Evolutionary conservation across 2,113 vertebrate species (phyloP), one percentile per base, ranked within the genome.

Genomic region (Phalacrocorax brasilianus): DNA sequence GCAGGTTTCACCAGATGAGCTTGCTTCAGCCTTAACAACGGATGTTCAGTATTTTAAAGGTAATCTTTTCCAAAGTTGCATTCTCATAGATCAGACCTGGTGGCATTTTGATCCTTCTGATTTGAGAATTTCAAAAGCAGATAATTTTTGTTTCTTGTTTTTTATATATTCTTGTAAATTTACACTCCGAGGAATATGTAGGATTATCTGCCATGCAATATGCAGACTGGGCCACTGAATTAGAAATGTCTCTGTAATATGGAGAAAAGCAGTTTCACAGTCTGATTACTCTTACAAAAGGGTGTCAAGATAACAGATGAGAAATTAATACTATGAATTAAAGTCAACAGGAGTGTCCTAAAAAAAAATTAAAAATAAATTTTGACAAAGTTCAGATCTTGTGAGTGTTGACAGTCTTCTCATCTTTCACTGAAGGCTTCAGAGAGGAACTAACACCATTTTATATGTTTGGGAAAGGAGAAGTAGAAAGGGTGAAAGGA

Each of bases 41-140:
- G 99, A 99, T 38, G 96, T 99, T 83, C 99, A 99, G 49, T 99
- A 99, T 97, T 98, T 99, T 72, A 99, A 99, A 99, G 99, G 99
- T 99, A 98, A 91, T 70, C 2, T 67, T 66, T 78, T 85, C 77
- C 50, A 88, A 82, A 32, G 6, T 68, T 77, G 32, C 28, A n/a
- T 75, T 88, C 32, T 82, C 22, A 23, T 40, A 76, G n/a, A 23
- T 91, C 14, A 68, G 30, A 45, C 18, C 3, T 68, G 17, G 13
- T 71, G 26, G 6, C 20, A 42, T 66, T 73, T 45, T 83, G 27
- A 13, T 91, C 68, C 14, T 78, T 47, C 32, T 89, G 32, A n/a
- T 78, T 72, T 66, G 38, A 70, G 49, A 94, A 62, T 49, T 33
- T 49, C 33, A 65, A 85, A 93, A 94, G 47, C 50, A 79, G 42